phyloP scores from a whole-genome alignment of 2,888 invertebrate species.

The Chirona hameri region DNA sequence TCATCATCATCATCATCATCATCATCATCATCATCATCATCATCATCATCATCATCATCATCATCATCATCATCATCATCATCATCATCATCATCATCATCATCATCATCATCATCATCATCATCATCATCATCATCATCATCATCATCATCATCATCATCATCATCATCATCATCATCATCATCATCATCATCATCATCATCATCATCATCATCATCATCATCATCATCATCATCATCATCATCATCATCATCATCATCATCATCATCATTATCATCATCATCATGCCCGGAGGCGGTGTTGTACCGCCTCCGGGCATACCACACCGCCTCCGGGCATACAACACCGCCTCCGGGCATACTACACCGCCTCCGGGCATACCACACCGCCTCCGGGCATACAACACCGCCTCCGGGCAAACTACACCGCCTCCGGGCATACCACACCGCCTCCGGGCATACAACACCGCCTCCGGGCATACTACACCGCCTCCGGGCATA shows the following conservation, averaged over 20 bases:
- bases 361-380: neutral
- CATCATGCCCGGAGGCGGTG: neutral
- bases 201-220: slow-evolving; percentile 22
- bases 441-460: too few relatives aligned
- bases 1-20: slow-evolving; percentile 22
- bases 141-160: slow-evolving; percentile 22
- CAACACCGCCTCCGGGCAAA: too few relatives aligned
- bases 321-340: too few relatives aligned
- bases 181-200: slow-evolving; percentile 22
- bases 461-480: too few relatives aligned
- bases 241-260: slow-evolving; percentile 22
- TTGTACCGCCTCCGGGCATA: too few relatives aligned
- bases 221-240: slow-evolving; percentile 22
- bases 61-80: slow-evolving; percentile 22
- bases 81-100: slow-evolving; percentile 22
- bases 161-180: slow-evolving; percentile 22
- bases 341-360: too few relatives aligned
- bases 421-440: too few relatives aligned
- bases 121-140: slow-evolving; percentile 22
- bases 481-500: too few relatives aligned
- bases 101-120: slow-evolving; percentile 22
- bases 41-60: slow-evolving; percentile 22
- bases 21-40: slow-evolving; percentile 22
- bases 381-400: too few relatives aligned
- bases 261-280: slow-evolving; percentile 22